A percentile compares a stretch with the other conserved stretches of the same genome.
These are phyloP conservation scores for Plebejus melissa DNA, from an alignment of 2,888 invertebrate species.

Conservation along the genomic window DNA sequence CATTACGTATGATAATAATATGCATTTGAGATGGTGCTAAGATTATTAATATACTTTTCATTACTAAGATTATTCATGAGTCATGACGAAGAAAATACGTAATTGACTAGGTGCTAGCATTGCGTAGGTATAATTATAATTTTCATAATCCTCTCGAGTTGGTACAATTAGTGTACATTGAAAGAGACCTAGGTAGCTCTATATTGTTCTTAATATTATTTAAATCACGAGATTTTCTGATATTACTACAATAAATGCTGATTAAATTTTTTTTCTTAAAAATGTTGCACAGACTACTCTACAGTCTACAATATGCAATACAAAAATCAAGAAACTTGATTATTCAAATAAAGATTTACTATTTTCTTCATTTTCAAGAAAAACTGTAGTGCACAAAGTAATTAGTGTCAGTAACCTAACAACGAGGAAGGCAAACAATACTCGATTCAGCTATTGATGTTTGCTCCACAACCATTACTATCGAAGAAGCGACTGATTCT, in stretches of 20 bases:
- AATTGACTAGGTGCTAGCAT: neutral
- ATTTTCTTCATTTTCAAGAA: neutral
- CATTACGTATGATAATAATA: neutral
- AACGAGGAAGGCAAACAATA: neutral
- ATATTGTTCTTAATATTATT: neutral
- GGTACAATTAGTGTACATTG: no score
- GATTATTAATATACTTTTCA: neutral
- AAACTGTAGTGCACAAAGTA: neutral
- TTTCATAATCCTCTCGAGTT: neutral
- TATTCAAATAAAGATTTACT: neutral
- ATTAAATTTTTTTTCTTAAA: neutral
- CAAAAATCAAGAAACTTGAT: neutral
- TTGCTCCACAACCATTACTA: neutral
- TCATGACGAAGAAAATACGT: neutral
- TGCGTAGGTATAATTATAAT: neutral
- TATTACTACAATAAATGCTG: neutral
- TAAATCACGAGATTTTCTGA: neutral
- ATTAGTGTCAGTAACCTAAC: constrained; percentile 2
- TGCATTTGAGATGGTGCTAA: neutral
- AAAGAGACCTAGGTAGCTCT: neutral
- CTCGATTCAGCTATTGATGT: neutral
- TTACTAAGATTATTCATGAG: neutral
- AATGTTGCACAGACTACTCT: neutral
- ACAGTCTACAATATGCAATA: no score
- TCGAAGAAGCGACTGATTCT: neutral